phyloP scores from a whole-genome alignment of 2,797 vertebrate genomes.

The Kryptopterus vitreolus region DNA sequence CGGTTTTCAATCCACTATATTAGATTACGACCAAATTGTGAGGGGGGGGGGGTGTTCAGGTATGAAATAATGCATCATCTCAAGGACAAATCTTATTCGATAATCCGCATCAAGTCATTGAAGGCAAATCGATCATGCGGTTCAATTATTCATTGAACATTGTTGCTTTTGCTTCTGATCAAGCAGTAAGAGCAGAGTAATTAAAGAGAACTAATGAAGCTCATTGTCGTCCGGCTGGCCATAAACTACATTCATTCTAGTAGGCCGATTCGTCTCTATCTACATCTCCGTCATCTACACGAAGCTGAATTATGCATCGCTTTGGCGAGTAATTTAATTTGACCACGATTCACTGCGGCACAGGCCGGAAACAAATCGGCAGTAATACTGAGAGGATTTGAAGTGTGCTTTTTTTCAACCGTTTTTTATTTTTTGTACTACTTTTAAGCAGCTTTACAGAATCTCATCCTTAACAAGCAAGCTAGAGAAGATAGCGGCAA shows the following conservation, averaged over 20 bases:
- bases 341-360: slow-evolving; percentile 27
- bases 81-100: background rate
- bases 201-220: slow-evolving; percentile 5
- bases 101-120: background rate
- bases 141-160: background rate
- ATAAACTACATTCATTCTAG: slow-evolving; percentile 12
- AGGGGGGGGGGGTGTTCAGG: background rate
- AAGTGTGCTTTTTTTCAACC: background rate
- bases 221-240: slow-evolving; percentile 13
- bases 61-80: background rate
- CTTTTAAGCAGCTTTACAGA: slow-evolving; percentile 7
- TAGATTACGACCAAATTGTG: background rate
- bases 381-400: background rate
- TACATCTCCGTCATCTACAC: slow-evolving; percentile 3
- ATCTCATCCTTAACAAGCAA: background rate
- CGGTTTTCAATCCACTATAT: background rate
- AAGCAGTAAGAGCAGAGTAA: background rate
- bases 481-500: background rate
- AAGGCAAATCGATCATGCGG: slow-evolving; percentile 7
- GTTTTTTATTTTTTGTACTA: background rate
- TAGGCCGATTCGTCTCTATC: slow-evolving; percentile 1
- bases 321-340: slow-evolving; percentile 29
- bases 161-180: background rate
- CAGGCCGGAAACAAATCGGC: slow-evolving; percentile 35
- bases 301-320: slow-evolving; percentile 23